Evolutionary conservation across 2,888 invertebrate species (phyloP).

Genomic region (Caradrina clavipalpis): DNA sequence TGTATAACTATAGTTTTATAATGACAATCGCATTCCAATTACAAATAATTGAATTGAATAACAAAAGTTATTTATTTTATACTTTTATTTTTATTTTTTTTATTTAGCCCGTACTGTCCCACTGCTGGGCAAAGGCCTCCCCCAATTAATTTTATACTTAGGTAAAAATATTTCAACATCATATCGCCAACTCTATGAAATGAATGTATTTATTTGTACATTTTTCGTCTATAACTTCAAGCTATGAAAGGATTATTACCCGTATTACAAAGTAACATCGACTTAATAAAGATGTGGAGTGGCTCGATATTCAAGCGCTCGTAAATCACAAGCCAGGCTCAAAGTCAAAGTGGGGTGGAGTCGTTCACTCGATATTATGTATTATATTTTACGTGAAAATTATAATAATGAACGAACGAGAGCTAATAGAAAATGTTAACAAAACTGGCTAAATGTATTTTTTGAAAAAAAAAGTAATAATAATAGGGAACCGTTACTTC

Average conservation of each 20-base stretch:
- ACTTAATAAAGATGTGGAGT: conserved; percentile 60
- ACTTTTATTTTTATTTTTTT: too few relatives aligned
- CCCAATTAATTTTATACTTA: too few relatives aligned
- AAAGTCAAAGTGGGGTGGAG: conserved; percentile 36
- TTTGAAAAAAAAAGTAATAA: too few relatives aligned
- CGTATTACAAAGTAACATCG: conserved; percentile 38
- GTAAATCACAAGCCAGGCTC: conserved; percentile 56
- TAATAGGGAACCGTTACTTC: too few relatives aligned
- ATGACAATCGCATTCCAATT: too few relatives aligned
- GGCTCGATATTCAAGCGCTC: conserved; percentile 43
- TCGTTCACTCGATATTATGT: conserved; percentile 7
- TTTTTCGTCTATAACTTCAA: conserved; percentile 3
- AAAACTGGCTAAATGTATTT: too few relatives aligned
- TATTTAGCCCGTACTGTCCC: too few relatives aligned
- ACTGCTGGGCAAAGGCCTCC: too few relatives aligned
- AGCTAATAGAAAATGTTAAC: too few relatives aligned
- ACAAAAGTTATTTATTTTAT: too few relatives aligned
- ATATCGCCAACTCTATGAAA: background rate
- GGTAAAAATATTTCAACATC: background rate
- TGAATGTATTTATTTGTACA: background rate
- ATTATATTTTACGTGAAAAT: conserved; percentile 7
- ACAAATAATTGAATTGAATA: too few relatives aligned
- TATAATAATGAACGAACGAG: background rate
- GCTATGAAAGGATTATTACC: conserved; percentile 32
- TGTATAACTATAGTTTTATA: too few relatives aligned